phyloP scores from a whole-genome alignment of 2,888 invertebrate species.

The Lottia scabra region DNA sequence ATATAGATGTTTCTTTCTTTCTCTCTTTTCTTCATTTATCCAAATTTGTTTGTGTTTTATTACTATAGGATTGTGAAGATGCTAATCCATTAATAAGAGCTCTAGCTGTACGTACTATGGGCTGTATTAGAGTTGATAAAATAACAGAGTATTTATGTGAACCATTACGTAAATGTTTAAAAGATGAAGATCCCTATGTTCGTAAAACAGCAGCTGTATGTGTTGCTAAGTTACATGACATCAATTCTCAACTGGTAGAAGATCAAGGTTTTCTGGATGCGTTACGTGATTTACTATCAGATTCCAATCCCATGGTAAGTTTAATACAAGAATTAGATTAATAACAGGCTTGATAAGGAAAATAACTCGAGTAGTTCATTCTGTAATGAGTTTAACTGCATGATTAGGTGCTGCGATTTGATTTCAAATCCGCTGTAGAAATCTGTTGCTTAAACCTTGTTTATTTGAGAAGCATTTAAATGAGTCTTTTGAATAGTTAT shows the following conservation, averaged over 20 bases:
- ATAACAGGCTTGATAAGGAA: too few relatives aligned
- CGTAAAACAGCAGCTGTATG: conserved; percentile 99
- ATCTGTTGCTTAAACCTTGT: too few relatives aligned
- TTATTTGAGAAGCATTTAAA: too few relatives aligned
- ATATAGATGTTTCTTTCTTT: too few relatives aligned
- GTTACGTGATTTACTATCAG: conserved; percentile 94
- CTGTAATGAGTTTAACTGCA: too few relatives aligned
- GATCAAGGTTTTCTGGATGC: conserved; percentile 97
- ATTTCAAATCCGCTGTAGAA: too few relatives aligned
- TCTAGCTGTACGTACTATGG: conserved; percentile 98
- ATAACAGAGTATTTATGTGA: conserved; percentile 99
- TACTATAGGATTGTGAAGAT: conserved; percentile 94
- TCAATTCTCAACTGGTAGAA: conserved; percentile 80
- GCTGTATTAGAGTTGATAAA: conserved; percentile 99
- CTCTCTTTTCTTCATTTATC: too few relatives aligned
- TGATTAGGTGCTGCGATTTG: too few relatives aligned
- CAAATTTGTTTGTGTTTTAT: too few relatives aligned
- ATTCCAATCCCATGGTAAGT: conserved; percentile 97
- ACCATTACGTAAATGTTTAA: conserved; percentile 84
- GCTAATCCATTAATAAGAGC: conserved; percentile 98
- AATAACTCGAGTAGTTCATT: too few relatives aligned
- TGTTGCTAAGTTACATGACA: conserved; percentile 98
- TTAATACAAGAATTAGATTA: too few relatives aligned
- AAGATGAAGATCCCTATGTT: conserved; percentile 70
- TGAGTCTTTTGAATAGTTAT: too few relatives aligned